Percentiles rank a stretch among this genome's conserved stretches.
phyloP scores from a whole-genome alignment of 2,113 vertebrate genomes.

The Laterallus jamaicensis region DNA sequence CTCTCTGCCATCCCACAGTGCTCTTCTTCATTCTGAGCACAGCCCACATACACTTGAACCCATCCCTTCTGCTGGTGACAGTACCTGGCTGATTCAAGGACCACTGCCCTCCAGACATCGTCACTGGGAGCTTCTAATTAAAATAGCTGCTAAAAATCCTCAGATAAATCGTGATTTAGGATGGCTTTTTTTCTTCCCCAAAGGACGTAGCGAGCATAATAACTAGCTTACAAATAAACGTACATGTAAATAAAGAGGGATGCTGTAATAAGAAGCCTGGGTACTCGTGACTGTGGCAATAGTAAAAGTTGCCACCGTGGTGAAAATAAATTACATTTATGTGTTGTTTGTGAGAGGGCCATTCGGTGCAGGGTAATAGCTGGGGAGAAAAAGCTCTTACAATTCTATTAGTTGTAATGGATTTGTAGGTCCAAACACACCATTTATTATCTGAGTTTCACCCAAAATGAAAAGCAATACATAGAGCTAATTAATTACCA shows the following conservation, averaged over 20 bases:
- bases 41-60: fast-evolving
- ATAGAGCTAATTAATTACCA: not conserved
- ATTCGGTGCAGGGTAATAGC: not conserved
- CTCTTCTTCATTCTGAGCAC: fast-evolving
- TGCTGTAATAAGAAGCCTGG: not conserved
- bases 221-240: not conserved
- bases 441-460: constrained; percentile 1
- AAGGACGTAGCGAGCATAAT: not conserved
- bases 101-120: not conserved
- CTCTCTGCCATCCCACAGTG: not conserved
- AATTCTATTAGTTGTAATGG: constrained; percentile 25
- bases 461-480: constrained; percentile 13
- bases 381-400: constrained; percentile 1
- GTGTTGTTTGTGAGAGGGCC: not conserved
- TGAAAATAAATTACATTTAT: constrained; percentile 14
- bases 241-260: not conserved
- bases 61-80: not conserved
- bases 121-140: not conserved
- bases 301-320: not conserved
- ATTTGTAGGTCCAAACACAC: not conserved
- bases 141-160: not conserved
- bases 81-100: not conserved
- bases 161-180: not conserved
- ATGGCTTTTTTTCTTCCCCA: not conserved
- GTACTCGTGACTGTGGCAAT: not conserved